Evolutionary conservation across 2,888 invertebrate species (phyloP), one percentile per base, ranked within the genome.

Genomic region (Pammene fasciana): DNA sequence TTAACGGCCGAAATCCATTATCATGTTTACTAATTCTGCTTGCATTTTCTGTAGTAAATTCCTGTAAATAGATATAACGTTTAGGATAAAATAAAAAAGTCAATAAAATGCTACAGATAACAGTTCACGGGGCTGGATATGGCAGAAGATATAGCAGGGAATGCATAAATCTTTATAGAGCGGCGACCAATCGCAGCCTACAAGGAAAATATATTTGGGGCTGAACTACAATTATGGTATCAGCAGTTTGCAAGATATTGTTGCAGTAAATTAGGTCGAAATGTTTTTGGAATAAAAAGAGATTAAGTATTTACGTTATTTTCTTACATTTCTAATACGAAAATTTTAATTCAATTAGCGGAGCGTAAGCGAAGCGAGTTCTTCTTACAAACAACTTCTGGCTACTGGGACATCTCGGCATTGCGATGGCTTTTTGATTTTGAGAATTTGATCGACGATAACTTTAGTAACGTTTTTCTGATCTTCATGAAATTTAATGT

Each of bases 111-210:
- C 36, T 56, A 48, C 46, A 55, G 50, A 64, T 56, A 55, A 48
- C 46, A 18, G 41, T 64, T 64, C 18, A 43, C 43, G 45, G 68
- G 16, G n/a, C 36, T 43, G 13, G 56, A 62, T 64, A 48, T 13
- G 48, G 50, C 56, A 54, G 26, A 60, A 6, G 13, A 62, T 41
- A 48, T 56, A 41, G 43, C 14, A 14, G 60, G 50, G 55, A 55
- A 57, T 57, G 56, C 52, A 68, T 68, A 64, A 68, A 68, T 68
- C 64, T 57, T 68, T 68, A 68, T 68, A 56, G 62, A 68, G 36
- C 38, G 55, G 6, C 9, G 16, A 9, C 64, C 62, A 64, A 57
- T 64, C 57, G 48, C 45, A 13, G 48, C 43, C 43, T 52, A 48
- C 55, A n/a, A 64, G 64, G 52, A 57, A 68, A 64, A 64, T 45